Evolutionary conservation across 2,888 invertebrate species (phyloP), one percentile per base, ranked within the genome.

Genomic region (Xanthia icteritia): DNA sequence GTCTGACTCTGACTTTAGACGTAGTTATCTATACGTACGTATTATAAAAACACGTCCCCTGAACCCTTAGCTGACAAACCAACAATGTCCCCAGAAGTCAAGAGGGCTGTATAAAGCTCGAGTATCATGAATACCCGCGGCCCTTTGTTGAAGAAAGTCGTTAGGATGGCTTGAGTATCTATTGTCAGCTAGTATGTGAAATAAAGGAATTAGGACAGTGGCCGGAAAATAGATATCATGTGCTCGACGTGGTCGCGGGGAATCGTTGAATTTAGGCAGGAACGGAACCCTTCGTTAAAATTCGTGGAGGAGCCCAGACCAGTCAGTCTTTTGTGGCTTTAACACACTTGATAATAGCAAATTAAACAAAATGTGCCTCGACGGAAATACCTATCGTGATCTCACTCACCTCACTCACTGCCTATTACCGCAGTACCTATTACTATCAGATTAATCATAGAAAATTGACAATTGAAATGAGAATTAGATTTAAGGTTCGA

Each of bases 141-240:
- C 6, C 36, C 27, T 42, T 64, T 75, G 60, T 58, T 67, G 48
- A 11, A 31, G 31, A 56, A 65, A 63, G 39, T 54, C 23, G 9
- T 71, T 68, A 78, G 63, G 31, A 63, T 27, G 36, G 60, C 45
- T 27, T n/a, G 54, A 70, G 78, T 60, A 54, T 63, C 17, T 36
- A 68, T 65, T 76, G 54, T 45, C 20, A 51, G 58, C 63, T 13
- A n/a, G 51, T 36, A 31, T 27, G 36, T 64, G 9, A 63, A 65
- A 51, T 36, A 27, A 39, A 8, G 13, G n/a, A 27, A 27, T 66
- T 20, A 20, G 42, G 3, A 68, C 9, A 23, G 36, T 45, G 9
- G 23, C 17, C 48, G 13, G 45, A 31, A 56, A 39, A 63, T 15
- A 60, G 27, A 56, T 15, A 39, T 51, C 39, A 51, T 72, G 36